Conservation (phyloP, 2,888 invertebrate genomes). For the Himalopsyche tibetana region DNA sequence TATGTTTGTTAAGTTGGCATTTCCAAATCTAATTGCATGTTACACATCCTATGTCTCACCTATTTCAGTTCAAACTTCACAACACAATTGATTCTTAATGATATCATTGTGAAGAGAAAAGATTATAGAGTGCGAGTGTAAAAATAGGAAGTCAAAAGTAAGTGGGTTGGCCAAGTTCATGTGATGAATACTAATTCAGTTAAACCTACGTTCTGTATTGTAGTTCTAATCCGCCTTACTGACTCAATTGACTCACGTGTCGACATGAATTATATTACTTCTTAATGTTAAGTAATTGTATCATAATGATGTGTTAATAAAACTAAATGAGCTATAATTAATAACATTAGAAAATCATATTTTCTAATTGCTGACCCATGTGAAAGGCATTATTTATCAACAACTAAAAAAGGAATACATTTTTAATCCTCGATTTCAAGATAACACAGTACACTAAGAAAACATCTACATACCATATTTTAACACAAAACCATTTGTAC, state of each 20-base stretch:
- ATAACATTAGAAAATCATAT: too few relatives aligned
- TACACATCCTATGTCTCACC: not conserved
- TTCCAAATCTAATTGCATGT: too few relatives aligned
- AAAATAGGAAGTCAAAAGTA: slow-evolving; percentile 57
- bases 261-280: not conserved
- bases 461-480: too few relatives aligned
- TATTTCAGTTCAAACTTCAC: not conserved
- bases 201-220: not conserved
- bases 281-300: not conserved
- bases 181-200: slow-evolving; percentile 59
- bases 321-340: too few relatives aligned
- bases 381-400: too few relatives aligned
- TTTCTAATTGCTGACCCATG: too few relatives aligned
- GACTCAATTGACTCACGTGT: not conserved
- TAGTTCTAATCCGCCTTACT: not conserved
- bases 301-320: too few relatives aligned
- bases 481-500: too few relatives aligned
- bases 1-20: too few relatives aligned
- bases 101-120: slow-evolving; percentile 12
- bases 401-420: too few relatives aligned
- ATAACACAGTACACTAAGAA: too few relatives aligned
- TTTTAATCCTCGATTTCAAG: too few relatives aligned
- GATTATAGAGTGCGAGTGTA: slow-evolving; percentile 31
- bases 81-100: slow-evolving; percentile 13
- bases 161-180: slow-evolving; percentile 55